Evolutionary conservation across 2,113 vertebrate genomes (phyloP).

Genomic region (Ictalurus furcatus): DNA sequence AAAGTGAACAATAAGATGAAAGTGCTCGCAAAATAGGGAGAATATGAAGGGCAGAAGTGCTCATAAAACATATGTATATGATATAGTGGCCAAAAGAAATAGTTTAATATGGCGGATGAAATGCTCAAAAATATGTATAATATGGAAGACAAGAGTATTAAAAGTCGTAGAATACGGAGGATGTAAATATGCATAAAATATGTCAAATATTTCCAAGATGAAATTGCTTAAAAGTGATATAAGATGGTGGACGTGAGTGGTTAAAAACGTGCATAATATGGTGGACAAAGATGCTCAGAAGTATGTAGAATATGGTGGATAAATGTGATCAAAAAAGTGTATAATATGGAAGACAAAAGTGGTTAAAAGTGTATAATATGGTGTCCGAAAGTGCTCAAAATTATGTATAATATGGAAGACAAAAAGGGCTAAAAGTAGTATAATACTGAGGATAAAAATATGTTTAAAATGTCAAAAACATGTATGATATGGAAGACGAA

Average conservation of each 20-base stretch:
- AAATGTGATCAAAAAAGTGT: neutral
- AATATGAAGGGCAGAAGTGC: neutral
- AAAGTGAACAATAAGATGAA: neutral
- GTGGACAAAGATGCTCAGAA: neutral
- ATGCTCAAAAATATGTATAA: neutral
- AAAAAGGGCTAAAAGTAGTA: neutral
- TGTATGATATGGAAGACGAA: too few relatives aligned
- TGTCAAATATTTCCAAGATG: too few relatives aligned
- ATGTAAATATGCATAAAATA: too few relatives aligned
- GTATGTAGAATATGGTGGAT: neutral
- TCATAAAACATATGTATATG: neutral
- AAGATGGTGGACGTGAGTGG: too few relatives aligned
- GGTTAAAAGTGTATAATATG: too few relatives aligned
- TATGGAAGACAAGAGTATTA: neutral
- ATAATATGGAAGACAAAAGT: neutral
- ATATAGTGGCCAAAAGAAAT: neutral
- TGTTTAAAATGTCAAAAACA: too few relatives aligned
- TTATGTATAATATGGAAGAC: neutral
- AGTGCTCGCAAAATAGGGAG: neutral
- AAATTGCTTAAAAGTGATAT: neutral
- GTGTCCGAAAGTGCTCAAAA: too few relatives aligned
- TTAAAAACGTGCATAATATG: too few relatives aligned
- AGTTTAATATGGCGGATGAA: neutral
- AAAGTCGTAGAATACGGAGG: neutral
- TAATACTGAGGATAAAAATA: too few relatives aligned